Evolutionary conservation across 2,113 vertebrate species (phyloP), one percentile per base, ranked within the genome.

Genomic region (Choloepus hoffmanni): DNA sequence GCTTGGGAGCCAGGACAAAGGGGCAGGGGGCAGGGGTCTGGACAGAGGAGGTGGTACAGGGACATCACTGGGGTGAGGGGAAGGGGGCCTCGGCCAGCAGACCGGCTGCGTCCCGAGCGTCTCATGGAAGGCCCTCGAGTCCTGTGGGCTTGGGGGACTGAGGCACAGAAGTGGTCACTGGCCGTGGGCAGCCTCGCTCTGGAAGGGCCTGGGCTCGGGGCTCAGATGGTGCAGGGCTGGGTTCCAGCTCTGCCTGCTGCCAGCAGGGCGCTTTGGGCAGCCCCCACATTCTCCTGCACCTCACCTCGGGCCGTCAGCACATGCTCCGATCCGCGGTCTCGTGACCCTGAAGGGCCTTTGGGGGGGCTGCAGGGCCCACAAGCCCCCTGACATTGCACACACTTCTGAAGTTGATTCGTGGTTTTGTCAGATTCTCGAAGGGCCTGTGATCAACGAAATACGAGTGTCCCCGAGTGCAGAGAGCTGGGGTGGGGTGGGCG

Each of bases 261-360:
- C 16, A 0, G 26, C 36, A 28, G 2, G 30, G 63, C 2, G 15
- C 63, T 26, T 8, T 33, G 73, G 74, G 58, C 30, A 19, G n/a
- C 24, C 15, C 24, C 8, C 9, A 43, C 2, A 7, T 48, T 23
- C 28, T 12, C 7, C 40, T 7, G 36, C 0, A 0, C 48, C 2
- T 0, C 18, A 48, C 50, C 12, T 1, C 19, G 40, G 33, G 58
- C 0, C 1, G 0, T 0, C 1, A 21, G 62, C 7, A 1, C 0
- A 1, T n/a, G 78, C 33, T 40, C 36, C 1, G 2, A 14, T 4
- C 55, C 36, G 72, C 45, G 4, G 3, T 43, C 50, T 1, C 9
- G 3, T 18, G 23, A 3, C 30, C 63, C 63, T 2, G 16, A 3
- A 26, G 11, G 7, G 3, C 3, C n/a, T 5, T 13, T 12, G 3